These are phyloP conservation scores for Gonatopus flavifemur DNA, from an alignment of 1,140 invertebrate genomes.

Conservation along the genomic window DNA sequence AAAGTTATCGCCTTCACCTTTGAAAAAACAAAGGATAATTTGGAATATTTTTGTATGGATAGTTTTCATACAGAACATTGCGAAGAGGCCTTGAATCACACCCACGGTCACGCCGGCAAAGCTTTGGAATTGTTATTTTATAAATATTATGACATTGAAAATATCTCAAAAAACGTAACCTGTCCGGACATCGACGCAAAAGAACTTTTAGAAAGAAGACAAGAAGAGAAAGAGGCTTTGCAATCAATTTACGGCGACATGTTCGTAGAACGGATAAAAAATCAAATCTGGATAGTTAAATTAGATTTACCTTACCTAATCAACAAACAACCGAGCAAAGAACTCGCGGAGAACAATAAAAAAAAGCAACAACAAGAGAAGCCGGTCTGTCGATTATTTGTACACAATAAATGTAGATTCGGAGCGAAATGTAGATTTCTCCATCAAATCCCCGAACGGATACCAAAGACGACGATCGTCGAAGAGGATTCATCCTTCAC, in stretches of 20 bases:
- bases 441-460: slow-evolving; percentile 61
- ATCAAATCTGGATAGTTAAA: slow-evolving; percentile 68
- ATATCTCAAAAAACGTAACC: slow-evolving; percentile 34
- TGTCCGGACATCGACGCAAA: slow-evolving; percentile 47
- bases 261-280: slow-evolving; percentile 67
- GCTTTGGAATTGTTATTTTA: slow-evolving; percentile 68
- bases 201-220: slow-evolving; percentile 65
- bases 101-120: slow-evolving; percentile 65
- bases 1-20: background rate
- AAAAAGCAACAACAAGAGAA: slow-evolving; percentile 45
- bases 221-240: slow-evolving; percentile 71
- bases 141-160: slow-evolving; percentile 66
- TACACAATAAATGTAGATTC: slow-evolving; percentile 69
- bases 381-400: slow-evolving; percentile 69
- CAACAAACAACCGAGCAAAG: slow-evolving; percentile 62
- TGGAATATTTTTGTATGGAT: slow-evolving; percentile 58
- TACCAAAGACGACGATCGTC: slow-evolving; percentile 43
- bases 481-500: slow-evolving; percentile 56
- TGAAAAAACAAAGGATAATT: background rate
- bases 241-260: slow-evolving; percentile 72
- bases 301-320: slow-evolving; percentile 69
- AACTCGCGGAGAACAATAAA: slow-evolving; percentile 49
- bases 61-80: slow-evolving; percentile 75
- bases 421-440: slow-evolving; percentile 71
- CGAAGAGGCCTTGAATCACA: slow-evolving; percentile 68